Percentiles rank a stretch among this genome's conserved stretches.
These are phyloP conservation scores for Chrysolina haemoptera DNA, from an alignment of 2,888 invertebrate genomes.

Conservation along the genomic window DNA sequence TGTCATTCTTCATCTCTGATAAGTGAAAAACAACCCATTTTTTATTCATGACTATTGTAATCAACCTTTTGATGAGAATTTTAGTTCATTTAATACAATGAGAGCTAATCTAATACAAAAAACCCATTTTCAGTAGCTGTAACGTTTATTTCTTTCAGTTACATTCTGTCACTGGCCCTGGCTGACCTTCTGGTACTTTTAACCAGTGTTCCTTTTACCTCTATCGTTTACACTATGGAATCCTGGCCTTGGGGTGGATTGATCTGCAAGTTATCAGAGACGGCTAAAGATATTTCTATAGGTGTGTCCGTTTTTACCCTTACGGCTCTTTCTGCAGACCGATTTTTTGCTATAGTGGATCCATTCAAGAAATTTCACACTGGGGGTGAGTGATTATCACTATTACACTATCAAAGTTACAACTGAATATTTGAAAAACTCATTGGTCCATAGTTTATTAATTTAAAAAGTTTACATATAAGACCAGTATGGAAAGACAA, in stretches of 20 bases:
- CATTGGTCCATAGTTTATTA: too few relatives aligned
- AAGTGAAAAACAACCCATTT: too few relatives aligned
- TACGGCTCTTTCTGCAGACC: conserved; percentile 87
- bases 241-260: conserved; percentile 87
- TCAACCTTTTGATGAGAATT: too few relatives aligned
- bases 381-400: conserved; percentile 60
- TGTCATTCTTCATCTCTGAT: too few relatives aligned
- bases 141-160: conserved; percentile 71
- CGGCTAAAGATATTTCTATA: conserved; percentile 87
- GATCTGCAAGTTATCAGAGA: conserved; percentile 85
- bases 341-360: conserved; percentile 90
- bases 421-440: too few relatives aligned
- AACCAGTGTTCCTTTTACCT: conserved; percentile 88
- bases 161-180: conserved; percentile 85
- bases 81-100: too few relatives aligned
- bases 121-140: too few relatives aligned
- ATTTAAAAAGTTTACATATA: too few relatives aligned
- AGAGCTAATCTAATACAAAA: too few relatives aligned
- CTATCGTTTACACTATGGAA: conserved; percentile 85
- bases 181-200: conserved; percentile 88
- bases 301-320: conserved; percentile 93
- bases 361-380: conserved; percentile 77
- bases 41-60: too few relatives aligned
- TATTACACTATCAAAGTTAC: too few relatives aligned
- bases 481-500: too few relatives aligned